A percentile compares a stretch with the other conserved stretches of the same genome.
phyloP scores from a whole-genome alignment of 2,888 invertebrate genomes.

The Sesamia inferens region DNA sequence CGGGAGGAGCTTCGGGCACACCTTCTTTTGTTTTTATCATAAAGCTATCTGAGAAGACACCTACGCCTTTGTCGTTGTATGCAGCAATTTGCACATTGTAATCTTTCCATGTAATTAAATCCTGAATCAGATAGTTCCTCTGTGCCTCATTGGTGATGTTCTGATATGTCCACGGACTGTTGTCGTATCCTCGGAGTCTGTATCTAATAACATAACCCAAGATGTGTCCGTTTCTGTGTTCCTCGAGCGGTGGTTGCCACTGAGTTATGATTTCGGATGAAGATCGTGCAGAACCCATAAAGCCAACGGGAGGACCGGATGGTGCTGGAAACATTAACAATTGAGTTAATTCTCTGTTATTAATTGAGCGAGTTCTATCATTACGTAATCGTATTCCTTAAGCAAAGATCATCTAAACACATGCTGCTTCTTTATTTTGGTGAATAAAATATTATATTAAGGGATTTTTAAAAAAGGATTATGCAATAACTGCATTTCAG shows the following conservation, averaged over 20 bases:
- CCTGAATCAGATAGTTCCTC: constrained; percentile 96
- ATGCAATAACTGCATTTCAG: constrained; percentile 4
- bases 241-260: constrained; percentile 98
- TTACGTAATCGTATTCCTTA: background rate
- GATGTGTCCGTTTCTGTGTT: constrained; percentile 98
- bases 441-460: background rate
- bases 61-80: constrained; percentile 98
- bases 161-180: constrained; percentile 97
- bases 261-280: constrained; percentile 98
- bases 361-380: background rate
- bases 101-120: constrained; percentile 99
- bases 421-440: background rate
- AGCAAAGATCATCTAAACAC: constrained; percentile 4
- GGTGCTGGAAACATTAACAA: constrained; percentile 92
- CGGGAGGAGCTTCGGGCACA: constrained; percentile 97
- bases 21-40: constrained; percentile 99
- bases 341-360: background rate
- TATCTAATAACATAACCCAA: constrained; percentile 98
- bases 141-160: constrained; percentile 98
- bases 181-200: constrained; percentile 96
- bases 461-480: background rate
- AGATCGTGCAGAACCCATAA: constrained; percentile 98
- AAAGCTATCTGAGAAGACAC: constrained; percentile 96
- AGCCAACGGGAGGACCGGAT: constrained; percentile 98
- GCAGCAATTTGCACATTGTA: constrained; percentile 99